These are phyloP conservation scores for Caenorhabditis afra DNA, from an alignment of 2,888 invertebrate genomes.

Conservation along the genomic window DNA sequence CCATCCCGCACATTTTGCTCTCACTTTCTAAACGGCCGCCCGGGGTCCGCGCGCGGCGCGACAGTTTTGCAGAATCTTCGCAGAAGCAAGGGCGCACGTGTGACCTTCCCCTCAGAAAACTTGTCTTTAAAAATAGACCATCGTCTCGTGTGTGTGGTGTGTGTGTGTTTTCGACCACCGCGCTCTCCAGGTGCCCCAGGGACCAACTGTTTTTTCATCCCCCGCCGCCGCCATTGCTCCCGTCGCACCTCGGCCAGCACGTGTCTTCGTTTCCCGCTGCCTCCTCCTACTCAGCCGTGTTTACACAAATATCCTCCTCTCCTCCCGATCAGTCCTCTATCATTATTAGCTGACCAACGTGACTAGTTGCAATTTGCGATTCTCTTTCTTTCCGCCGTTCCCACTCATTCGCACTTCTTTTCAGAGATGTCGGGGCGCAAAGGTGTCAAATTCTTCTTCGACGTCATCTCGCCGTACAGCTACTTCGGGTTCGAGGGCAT, in stretches of 20 bases:
- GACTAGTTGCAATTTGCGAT: background rate
- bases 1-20: no score
- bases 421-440: slow-evolving; percentile 44
- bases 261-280: background rate
- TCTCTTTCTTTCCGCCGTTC: no score
- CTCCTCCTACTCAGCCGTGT: slow-evolving; percentile 26
- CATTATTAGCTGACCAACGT: slow-evolving; percentile 34
- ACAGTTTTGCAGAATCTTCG: no score
- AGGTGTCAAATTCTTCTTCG: slow-evolving; percentile 54
- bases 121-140: no score
- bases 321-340: slow-evolving; percentile 11
- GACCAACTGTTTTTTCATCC: slow-evolving; percentile 31
- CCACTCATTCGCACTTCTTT: background rate
- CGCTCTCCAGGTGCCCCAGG: no score
- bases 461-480: slow-evolving; percentile 58
- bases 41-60: no score
- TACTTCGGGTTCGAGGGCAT: slow-evolving; percentile 58
- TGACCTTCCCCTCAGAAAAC: no score
- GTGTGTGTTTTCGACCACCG: no score
- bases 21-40: no score
- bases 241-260: slow-evolving; percentile 19
- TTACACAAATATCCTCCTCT: slow-evolving; percentile 38
- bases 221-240: slow-evolving; percentile 16
- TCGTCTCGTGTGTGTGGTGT: no score
- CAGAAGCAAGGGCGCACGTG: no score